Evolutionary conservation across 2,113 vertebrate species (phyloP).

Genomic region (human): DNA sequence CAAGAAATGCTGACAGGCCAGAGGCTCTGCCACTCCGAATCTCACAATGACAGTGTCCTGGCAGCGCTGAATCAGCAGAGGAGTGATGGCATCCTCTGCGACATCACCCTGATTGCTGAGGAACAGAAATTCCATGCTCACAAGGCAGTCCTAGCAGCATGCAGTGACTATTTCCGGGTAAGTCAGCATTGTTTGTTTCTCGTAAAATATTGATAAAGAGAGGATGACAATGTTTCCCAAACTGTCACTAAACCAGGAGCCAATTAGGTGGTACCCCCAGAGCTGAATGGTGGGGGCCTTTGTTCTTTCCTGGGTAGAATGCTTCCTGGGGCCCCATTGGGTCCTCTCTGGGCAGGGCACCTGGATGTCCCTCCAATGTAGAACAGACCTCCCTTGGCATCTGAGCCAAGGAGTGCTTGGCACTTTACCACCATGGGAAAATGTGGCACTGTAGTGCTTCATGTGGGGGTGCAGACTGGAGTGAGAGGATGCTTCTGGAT

Average conservation of each 20-base stretch:
- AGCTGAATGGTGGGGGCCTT: background rate
- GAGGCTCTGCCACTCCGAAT: slow-evolving; percentile 96
- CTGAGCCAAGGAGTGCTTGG: background rate
- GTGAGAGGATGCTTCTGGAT: background rate
- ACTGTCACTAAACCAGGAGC: background rate
- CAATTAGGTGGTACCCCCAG: background rate
- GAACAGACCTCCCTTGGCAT: background rate
- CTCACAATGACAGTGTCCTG: slow-evolving; percentile 94
- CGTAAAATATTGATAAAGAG: background rate
- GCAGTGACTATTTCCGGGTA: slow-evolving; percentile 98
- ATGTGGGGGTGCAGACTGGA: background rate
- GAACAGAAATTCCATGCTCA: slow-evolving; percentile 98
- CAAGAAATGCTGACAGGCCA: slow-evolving; percentile 98
- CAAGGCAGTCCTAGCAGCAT: slow-evolving; percentile 96
- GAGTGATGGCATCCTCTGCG: slow-evolving; percentile 95
- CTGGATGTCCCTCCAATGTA: background rate
- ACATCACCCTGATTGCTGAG: slow-evolving; percentile 95
- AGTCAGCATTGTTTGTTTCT: slow-evolving; percentile 77
- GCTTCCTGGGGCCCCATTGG: background rate
- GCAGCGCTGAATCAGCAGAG: slow-evolving; percentile 97
- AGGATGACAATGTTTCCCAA: background rate
- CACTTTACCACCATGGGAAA: background rate
- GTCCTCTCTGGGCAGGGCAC: background rate
- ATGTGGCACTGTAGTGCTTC: background rate
- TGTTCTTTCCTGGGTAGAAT: background rate